Conservation (phyloP, 2,888 invertebrate genomes). For the Parnassius orleans region DNA sequence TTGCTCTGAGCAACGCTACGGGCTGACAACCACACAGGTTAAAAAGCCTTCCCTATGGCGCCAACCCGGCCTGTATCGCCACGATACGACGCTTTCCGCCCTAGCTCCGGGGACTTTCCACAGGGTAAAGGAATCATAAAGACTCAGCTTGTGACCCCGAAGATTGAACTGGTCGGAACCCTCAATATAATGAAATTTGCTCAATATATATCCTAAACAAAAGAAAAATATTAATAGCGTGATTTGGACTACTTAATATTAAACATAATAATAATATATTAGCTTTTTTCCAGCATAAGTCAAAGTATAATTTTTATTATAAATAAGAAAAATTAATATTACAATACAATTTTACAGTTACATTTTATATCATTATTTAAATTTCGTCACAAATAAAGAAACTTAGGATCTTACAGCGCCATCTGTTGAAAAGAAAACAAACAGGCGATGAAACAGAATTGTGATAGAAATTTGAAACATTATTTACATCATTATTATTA, state of each 20-base stretch:
- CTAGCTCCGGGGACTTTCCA: slow-evolving; percentile 81
- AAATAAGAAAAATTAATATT: too few species aligned
- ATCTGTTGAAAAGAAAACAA: neutral
- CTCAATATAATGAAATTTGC: neutral
- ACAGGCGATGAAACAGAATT: neutral
- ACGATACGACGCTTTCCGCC: slow-evolving; percentile 74
- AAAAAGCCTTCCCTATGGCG: slow-evolving; percentile 55
- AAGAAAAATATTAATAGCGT: slow-evolving; percentile 47
- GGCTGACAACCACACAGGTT: slow-evolving; percentile 52
- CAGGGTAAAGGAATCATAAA: slow-evolving; percentile 64
- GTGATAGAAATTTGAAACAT: neutral
- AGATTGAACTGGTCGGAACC: slow-evolving; percentile 71
- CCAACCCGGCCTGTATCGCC: slow-evolving; percentile 55
- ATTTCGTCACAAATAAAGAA: too few species aligned
- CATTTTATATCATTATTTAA: too few species aligned
- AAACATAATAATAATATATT: too few species aligned
- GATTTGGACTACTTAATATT: slow-evolving; percentile 39
- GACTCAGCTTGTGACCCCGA: slow-evolving; percentile 72
- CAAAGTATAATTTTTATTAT: too few species aligned
- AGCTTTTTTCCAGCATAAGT: too few species aligned
- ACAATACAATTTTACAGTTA: too few species aligned
- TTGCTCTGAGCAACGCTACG: slow-evolving; percentile 77
- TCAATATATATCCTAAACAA: slow-evolving; percentile 30
- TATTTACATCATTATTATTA: too few species aligned
- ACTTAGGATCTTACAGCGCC: neutral